Evolutionary conservation across 2,797 vertebrate genomes (phyloP).

Genomic region (Myotis pilosus): DNA sequence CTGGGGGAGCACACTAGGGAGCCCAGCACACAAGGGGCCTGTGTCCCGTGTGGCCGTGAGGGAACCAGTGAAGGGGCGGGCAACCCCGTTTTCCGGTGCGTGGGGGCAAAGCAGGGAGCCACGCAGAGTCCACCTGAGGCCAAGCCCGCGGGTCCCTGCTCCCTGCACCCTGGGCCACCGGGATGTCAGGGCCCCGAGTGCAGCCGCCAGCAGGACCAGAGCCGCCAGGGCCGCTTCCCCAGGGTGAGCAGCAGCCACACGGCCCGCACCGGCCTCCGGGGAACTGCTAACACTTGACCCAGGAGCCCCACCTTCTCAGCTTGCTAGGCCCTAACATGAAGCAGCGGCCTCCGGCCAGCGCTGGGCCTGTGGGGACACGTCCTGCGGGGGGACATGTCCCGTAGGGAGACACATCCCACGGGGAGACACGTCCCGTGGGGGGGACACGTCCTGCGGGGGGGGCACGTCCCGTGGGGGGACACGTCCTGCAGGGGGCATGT

Average conservation of each 20-base stretch:
- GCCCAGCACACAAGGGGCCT: accelerated
- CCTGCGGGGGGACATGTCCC: no score
- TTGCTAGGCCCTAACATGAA: not conserved
- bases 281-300: not conserved
- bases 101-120: accelerated
- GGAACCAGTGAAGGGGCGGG: accelerated
- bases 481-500: no score
- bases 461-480: no score
- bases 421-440: no score
- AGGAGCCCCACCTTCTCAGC: no score
- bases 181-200: not conserved
- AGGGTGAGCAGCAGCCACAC: accelerated
- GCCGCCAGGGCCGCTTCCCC: accelerated
- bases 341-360: not conserved
- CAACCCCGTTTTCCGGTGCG: accelerated
- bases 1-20: accelerated
- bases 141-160: accelerated
- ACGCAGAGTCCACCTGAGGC: accelerated
- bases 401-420: no score
- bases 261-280: accelerated
- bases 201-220: not conserved
- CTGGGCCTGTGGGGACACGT: no score
- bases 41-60: accelerated
- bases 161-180: not conserved
- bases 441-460: no score